phyloP scores from a whole-genome alignment of 2,888 invertebrate species.

The Steinernema hermaphroditum region DNA sequence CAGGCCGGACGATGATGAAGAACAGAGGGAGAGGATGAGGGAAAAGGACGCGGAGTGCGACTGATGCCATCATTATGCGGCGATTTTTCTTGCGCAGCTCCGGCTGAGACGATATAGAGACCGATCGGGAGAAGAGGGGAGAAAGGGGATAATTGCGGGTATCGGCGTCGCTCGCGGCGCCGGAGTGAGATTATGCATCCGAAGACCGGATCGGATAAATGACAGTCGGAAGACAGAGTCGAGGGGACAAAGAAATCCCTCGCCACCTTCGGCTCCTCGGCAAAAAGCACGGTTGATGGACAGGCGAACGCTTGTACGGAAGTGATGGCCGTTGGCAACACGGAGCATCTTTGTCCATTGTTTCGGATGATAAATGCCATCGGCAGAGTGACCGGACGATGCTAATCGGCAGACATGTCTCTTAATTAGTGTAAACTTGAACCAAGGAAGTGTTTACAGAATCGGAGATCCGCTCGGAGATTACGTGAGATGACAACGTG shows the following conservation, averaged over 20 bases:
- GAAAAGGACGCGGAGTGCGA: not conserved
- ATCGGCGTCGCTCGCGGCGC: constrained; percentile 16
- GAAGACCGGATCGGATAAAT: constrained; percentile 31
- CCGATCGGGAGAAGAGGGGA: constrained; percentile 29
- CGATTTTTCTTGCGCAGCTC: constrained; percentile 28
- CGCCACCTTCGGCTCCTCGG: constrained; percentile 6
- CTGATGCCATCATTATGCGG: constrained; percentile 27
- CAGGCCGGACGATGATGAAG: constrained; percentile 3
- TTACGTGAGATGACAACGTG: not conserved
- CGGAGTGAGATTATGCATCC: constrained; percentile 29
- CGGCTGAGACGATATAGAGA: constrained; percentile 19
- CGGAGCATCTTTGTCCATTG: not conserved
- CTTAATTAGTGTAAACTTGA: constrained; percentile 18
- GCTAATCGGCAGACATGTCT: not conserved
- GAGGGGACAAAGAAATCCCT: constrained; percentile 18
- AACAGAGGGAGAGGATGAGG: not conserved
- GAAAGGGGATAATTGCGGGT: constrained; percentile 31
- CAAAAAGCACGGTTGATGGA: constrained; percentile 20
- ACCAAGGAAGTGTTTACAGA: constrained; percentile 18
- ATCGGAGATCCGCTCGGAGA: constrained; percentile 14
- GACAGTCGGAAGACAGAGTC: constrained; percentile 27
- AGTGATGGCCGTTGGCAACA: not conserved
- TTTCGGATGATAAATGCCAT: not conserved
- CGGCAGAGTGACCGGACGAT: not conserved
- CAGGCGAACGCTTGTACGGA: not conserved